Percentiles rank a stretch among this genome's conserved stretches.
phyloP scores from a whole-genome alignment of 2,888 invertebrate species.

The Caradrina kadenii region DNA sequence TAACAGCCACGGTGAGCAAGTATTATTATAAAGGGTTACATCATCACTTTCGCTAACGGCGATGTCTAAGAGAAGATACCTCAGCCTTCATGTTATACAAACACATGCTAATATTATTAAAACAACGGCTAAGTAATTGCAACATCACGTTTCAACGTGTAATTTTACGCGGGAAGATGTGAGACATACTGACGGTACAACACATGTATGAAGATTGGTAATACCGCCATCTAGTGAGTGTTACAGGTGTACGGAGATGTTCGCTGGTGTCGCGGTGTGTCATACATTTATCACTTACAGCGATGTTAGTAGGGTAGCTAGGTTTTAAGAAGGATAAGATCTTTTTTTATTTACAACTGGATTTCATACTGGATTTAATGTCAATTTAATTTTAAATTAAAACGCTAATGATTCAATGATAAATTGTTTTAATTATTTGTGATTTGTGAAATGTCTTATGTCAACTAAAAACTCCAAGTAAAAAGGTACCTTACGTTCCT shows the following conservation, averaged over 20 bases:
- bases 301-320: constrained; percentile 56
- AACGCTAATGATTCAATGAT: too few relatives aligned
- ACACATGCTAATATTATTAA: constrained; percentile 27
- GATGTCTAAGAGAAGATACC: not conserved
- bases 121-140: constrained; percentile 40
- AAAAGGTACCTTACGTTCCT: too few relatives aligned
- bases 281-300: constrained; percentile 73
- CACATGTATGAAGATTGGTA: constrained; percentile 25
- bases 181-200: constrained; percentile 5
- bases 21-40: too few relatives aligned
- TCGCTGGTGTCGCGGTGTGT: constrained; percentile 68
- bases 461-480: not conserved
- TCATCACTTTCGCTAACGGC: not conserved
- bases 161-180: constrained; percentile 18
- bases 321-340: constrained; percentile 2
- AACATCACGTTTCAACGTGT: not conserved
- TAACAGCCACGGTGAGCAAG: not conserved
- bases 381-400: not conserved
- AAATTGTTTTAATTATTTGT: too few relatives aligned
- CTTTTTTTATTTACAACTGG: not conserved
- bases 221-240: constrained; percentile 48
- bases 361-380: not conserved
- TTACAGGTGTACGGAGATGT: constrained; percentile 61
- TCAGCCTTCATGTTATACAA: not conserved
- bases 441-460: too few relatives aligned